Evolutionary conservation across 2,888 invertebrate genomes (phyloP).

Genomic region (Branchipolynoe longqiensis): DNA sequence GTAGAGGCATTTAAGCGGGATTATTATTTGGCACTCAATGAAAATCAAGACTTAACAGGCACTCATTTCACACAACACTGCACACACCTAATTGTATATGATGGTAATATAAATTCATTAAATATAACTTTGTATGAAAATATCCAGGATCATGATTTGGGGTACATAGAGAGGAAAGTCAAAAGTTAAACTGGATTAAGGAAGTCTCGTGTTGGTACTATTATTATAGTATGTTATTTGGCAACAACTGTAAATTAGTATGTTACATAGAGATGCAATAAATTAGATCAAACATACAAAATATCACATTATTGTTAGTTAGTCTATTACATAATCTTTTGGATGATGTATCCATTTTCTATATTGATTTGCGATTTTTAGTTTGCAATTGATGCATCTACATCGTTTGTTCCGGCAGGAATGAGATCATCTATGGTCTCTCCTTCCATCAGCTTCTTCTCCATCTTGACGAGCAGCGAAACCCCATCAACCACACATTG

Average conservation of each 20-base stretch:
- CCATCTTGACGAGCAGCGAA: constrained; percentile 66
- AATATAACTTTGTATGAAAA: too few relatives aligned
- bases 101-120: too few relatives aligned
- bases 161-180: too few relatives aligned
- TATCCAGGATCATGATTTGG: too few relatives aligned
- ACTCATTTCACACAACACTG: constrained; percentile 11
- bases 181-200: too few relatives aligned
- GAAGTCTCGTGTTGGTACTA: too few relatives aligned
- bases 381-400: background rate
- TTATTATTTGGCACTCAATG: constrained; percentile 20
- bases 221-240: too few relatives aligned
- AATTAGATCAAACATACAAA: constrained; percentile 23
- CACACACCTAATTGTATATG: too few relatives aligned
- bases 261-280: too few relatives aligned
- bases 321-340: background rate
- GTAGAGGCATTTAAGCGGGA: constrained; percentile 2
- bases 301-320: constrained; percentile 24
- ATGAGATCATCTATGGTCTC: background rate
- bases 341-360: background rate
- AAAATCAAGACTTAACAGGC: background rate
- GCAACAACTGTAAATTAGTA: too few relatives aligned
- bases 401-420: background rate
- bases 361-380: too few relatives aligned
- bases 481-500: constrained; percentile 73
- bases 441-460: constrained; percentile 45